These are phyloP conservation scores for Augiades crinisus DNA, from an alignment of 2,888 invertebrate genomes.

Conservation along the genomic window DNA sequence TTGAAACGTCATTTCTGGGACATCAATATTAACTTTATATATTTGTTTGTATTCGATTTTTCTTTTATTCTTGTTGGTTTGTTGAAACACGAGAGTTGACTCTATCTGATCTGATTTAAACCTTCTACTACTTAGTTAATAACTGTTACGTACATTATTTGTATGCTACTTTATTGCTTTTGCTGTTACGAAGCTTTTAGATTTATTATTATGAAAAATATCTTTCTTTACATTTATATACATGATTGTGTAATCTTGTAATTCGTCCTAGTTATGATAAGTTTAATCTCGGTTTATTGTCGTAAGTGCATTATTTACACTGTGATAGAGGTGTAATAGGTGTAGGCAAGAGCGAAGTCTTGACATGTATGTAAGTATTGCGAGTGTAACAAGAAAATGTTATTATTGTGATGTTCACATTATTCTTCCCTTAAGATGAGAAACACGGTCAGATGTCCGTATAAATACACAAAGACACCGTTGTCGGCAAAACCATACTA, in stretches of 20 bases:
- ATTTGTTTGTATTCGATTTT: conserved; percentile 29
- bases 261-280: conserved; percentile 51
- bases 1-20: conserved; percentile 1
- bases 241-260: conserved; percentile 36
- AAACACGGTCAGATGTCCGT: too few relatives aligned
- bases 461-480: too few relatives aligned
- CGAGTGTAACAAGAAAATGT: conserved; percentile 6
- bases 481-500: too few relatives aligned
- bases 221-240: conserved; percentile 34
- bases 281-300: conserved; percentile 51
- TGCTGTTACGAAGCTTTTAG: conserved; percentile 34
- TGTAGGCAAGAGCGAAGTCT: conserved; percentile 64
- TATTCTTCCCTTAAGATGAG: conserved; percentile 19
- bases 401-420: conserved; percentile 15
- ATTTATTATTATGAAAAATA: conserved; percentile 38
- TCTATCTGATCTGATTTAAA: conserved; percentile 39
- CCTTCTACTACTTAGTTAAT: conserved; percentile 37
- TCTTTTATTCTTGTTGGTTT: conserved; percentile 52
- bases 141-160: conserved; percentile 44
- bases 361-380: conserved; percentile 54
- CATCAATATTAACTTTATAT: conserved; percentile 1
- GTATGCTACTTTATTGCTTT: conserved; percentile 43
- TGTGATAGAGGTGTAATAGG: conserved; percentile 78
- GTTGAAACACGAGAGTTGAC: conserved; percentile 37
- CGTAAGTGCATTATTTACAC: conserved; percentile 80